These are phyloP conservation scores for Mirza zaza DNA, from an alignment of 2,113 vertebrate genomes.

Conservation along the genomic window DNA sequence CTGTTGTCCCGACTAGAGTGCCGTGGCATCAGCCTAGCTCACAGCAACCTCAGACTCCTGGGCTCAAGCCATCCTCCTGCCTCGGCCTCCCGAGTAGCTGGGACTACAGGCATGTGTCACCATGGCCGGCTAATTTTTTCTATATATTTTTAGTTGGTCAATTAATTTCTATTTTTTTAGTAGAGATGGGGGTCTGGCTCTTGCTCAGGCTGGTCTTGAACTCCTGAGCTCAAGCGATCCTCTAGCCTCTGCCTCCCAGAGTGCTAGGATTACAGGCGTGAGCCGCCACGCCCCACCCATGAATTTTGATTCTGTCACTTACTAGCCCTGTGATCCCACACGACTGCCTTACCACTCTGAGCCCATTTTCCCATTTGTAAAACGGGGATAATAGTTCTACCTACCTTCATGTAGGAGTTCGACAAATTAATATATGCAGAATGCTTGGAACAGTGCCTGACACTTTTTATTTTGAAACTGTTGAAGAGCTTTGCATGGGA, in stretches of 20 bases:
- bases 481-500: background rate
- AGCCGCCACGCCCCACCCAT: too few relatives aligned
- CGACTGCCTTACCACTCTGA: background rate
- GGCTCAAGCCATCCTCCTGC: background rate
- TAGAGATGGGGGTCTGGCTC: too few relatives aligned
- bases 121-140: too few relatives aligned
- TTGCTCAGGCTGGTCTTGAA: too few relatives aligned
- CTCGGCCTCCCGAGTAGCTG: too few relatives aligned
- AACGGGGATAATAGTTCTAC: background rate
- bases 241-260: too few relatives aligned
- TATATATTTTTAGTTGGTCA: too few relatives aligned
- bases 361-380: constrained; percentile 17
- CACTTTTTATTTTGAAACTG: constrained; percentile 29
- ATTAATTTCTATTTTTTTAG: too few relatives aligned
- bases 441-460: background rate
- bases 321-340: background rate
- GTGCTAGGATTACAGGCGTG: too few relatives aligned
- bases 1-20: too few relatives aligned
- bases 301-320: background rate
- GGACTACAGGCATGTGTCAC: too few relatives aligned
- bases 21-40: background rate
- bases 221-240: too few relatives aligned
- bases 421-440: background rate
- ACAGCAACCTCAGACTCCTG: background rate
- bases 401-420: background rate